Conservation (phyloP, 2,113 vertebrate genomes). For the Rhabdomys dilectus region DNA sequence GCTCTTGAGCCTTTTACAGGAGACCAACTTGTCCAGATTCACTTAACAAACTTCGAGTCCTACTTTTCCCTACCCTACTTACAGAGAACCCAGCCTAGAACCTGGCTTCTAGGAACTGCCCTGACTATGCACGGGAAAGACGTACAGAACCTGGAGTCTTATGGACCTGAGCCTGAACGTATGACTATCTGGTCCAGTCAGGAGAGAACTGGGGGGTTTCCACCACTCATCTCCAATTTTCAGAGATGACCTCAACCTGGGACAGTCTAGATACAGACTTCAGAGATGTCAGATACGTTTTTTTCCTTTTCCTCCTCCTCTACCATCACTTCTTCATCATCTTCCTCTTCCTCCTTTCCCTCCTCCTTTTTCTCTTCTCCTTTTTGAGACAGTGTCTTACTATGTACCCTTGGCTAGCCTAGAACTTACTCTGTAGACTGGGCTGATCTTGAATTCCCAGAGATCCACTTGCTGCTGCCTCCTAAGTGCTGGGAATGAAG, state of each 20-base stretch:
- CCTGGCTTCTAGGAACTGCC: neutral
- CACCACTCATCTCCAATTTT: neutral
- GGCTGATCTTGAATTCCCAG: neutral
- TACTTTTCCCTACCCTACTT: neutral
- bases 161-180: neutral
- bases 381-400: neutral
- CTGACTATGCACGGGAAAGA: neutral
- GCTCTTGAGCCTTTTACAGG: neutral
- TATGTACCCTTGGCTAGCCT: neutral
- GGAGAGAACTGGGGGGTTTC: neutral
- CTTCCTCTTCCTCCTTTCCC: neutral
- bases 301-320: neutral
- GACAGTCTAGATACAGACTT: neutral
- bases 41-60: neutral
- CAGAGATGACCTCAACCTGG: neutral
- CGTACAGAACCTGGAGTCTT: neutral
- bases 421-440: neutral
- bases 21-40: neutral
- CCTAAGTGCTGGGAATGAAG: neutral
- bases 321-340: neutral
- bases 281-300: neutral
- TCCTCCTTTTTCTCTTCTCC: neutral
- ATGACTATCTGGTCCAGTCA: neutral
- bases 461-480: neutral
- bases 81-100: neutral